phyloP scores from a whole-genome alignment of 1,140 invertebrate species.

The Melipona quadrifasciata region DNA sequence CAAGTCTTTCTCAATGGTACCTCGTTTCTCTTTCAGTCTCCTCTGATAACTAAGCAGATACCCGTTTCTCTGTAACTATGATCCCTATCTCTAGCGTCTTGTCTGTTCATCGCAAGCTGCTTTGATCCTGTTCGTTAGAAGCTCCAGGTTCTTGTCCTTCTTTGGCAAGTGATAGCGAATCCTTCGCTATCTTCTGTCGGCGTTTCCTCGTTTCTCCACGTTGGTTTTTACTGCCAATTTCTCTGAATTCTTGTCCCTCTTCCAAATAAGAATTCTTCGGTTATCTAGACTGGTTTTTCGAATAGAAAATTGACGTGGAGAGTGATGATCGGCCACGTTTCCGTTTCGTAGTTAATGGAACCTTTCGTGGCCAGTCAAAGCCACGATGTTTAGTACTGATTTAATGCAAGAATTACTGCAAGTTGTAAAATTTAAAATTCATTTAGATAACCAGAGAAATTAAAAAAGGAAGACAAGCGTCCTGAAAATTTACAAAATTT shows the following conservation, averaged over 20 bases:
- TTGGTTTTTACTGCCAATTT: constrained; percentile 11
- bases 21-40: neutral
- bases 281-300: neutral
- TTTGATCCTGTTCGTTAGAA: constrained; percentile 34
- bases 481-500: too few relatives aligned
- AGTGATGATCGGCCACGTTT: too few relatives aligned
- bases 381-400: too few relatives aligned
- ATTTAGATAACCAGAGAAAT: too few relatives aligned
- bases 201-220: neutral
- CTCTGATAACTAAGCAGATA: neutral
- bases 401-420: too few relatives aligned
- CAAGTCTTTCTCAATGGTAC: neutral
- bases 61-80: too few relatives aligned
- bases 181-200: neutral
- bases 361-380: too few relatives aligned
- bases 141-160: constrained; percentile 15
- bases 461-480: too few relatives aligned
- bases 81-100: neutral
- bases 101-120: neutral
- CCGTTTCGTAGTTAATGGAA: too few relatives aligned
- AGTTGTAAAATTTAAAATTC: too few relatives aligned
- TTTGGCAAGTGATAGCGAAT: constrained; percentile 14
- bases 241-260: neutral
- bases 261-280: neutral
- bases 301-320: neutral